phyloP scores from a whole-genome alignment of 2,888 invertebrate genomes.

The Drosophila cyrtoloma region DNA sequence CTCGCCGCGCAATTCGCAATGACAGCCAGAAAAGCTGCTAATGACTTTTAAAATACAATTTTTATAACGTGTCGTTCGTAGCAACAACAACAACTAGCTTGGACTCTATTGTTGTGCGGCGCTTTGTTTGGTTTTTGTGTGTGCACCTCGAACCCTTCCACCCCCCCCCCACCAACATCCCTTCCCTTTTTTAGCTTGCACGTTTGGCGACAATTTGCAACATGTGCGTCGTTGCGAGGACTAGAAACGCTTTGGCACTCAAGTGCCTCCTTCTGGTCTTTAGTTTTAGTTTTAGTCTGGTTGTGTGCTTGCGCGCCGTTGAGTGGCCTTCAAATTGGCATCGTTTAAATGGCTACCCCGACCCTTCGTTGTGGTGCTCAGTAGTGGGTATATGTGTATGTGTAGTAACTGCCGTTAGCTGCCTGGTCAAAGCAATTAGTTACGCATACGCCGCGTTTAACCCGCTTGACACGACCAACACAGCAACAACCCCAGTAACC shows the following conservation, averaged over 20 bases:
- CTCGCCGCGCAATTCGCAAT: conserved; percentile 37
- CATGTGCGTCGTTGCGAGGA: conserved; percentile 59
- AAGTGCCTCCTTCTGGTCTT: conserved; percentile 33
- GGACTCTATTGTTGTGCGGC: conserved; percentile 28
- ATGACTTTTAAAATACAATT: conserved; percentile 82
- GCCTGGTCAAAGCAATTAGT: conserved; percentile 69
- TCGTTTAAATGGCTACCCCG: conserved; percentile 59
- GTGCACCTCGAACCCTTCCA: neutral
- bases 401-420: conserved; percentile 38
- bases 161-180: neutral
- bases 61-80: conserved; percentile 59
- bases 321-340: conserved; percentile 64
- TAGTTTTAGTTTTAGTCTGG: conserved; percentile 15
- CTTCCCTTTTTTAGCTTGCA: conserved; percentile 10
- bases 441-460: conserved; percentile 62
- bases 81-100: conserved; percentile 7
- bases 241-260: conserved; percentile 31
- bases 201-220: conserved; percentile 69
- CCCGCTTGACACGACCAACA: conserved; percentile 39
- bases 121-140: conserved; percentile 20
- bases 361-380: conserved; percentile 3
- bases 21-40: conserved; percentile 80
- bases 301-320: conserved; percentile 38
- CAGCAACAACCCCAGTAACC: neutral
- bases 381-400: conserved; percentile 2